These are phyloP conservation scores for Takifugu ocellatus DNA, from an alignment of 2,797 vertebrate genomes.

Conservation along the genomic window DNA sequence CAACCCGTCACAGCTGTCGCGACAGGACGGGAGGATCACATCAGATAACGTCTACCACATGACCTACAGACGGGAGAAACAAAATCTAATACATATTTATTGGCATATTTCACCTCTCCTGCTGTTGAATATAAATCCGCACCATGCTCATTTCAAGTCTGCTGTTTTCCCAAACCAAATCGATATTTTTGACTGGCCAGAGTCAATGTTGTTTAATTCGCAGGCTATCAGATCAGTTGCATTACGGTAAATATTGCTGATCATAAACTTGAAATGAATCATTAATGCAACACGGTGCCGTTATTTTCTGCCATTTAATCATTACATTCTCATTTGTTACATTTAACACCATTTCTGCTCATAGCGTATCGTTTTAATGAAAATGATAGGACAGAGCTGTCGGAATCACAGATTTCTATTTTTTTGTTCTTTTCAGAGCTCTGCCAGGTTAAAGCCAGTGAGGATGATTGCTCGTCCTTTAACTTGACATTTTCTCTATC, in stretches of 20 bases:
- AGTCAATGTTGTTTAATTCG: background rate
- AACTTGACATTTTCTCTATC: conserved; percentile 11
- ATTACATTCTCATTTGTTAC: no score
- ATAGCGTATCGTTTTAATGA: no score
- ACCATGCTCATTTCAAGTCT: conserved; percentile 41
- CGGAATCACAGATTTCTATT: no score
- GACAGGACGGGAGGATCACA: conserved; percentile 29
- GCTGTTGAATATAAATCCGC: conserved; percentile 52
- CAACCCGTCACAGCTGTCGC: conserved; percentile 52
- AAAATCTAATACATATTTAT: conserved; percentile 74
- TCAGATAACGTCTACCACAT: conserved; percentile 52
- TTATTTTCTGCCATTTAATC: no score
- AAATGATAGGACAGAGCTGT: no score
- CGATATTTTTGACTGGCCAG: background rate
- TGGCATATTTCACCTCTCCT: conserved; percentile 63
- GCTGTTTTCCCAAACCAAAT: conserved; percentile 19
- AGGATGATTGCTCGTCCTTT: conserved; percentile 14
- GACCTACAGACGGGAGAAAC: conserved; percentile 61
- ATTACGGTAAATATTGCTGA: background rate
- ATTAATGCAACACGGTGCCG: no score
- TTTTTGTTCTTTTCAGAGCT: no score
- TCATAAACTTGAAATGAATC: no score
- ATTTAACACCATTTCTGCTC: no score
- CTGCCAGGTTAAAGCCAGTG: background rate
- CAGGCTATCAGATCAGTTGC: background rate